These are phyloP conservation scores for Actinernus sp. DNA, from an alignment of 92 coral and sea anemone species.

Conservation along the genomic window DNA sequence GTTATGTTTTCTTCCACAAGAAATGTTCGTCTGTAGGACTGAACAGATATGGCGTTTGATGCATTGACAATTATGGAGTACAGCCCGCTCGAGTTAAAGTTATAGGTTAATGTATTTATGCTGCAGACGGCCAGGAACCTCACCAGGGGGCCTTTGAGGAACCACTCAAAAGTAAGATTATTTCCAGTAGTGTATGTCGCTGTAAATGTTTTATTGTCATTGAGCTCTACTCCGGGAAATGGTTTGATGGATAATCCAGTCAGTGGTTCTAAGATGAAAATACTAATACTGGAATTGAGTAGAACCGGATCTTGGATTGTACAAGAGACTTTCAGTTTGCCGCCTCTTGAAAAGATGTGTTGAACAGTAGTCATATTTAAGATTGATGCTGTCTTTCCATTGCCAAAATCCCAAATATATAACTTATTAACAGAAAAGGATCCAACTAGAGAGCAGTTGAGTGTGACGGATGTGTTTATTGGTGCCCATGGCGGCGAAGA, in stretches of 20 bases:
- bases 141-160: conserved; percentile 22
- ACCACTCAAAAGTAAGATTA: conserved; percentile 83
- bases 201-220: conserved; percentile 55
- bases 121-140: conserved; percentile 42
- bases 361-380: conserved; percentile 17
- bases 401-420: conserved; percentile 79
- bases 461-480: conserved; percentile 2
- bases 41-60: conserved; percentile 75
- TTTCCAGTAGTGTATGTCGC: conserved; percentile 74
- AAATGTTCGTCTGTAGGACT: conserved; percentile 43
- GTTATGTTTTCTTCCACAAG: conserved; percentile 72
- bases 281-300: conserved; percentile 20
- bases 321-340: conserved; percentile 47
- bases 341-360: conserved; percentile 68
- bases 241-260: conserved; percentile 55
- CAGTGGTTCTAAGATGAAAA: conserved; percentile 74
- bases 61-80: conserved; percentile 69
- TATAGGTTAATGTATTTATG: conserved; percentile 36
- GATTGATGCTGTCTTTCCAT: conserved; percentile 48
- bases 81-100: conserved; percentile 61
- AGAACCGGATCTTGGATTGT: conserved; percentile 9
- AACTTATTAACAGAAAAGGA: conserved; percentile 17
- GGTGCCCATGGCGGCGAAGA: conserved; percentile 39
- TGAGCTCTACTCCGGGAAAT: conserved; percentile 70
- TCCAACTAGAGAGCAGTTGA: conserved; percentile 42